Conservation (phyloP, 64 coral and sea anemone species). For the Porites australiensis region DNA sequence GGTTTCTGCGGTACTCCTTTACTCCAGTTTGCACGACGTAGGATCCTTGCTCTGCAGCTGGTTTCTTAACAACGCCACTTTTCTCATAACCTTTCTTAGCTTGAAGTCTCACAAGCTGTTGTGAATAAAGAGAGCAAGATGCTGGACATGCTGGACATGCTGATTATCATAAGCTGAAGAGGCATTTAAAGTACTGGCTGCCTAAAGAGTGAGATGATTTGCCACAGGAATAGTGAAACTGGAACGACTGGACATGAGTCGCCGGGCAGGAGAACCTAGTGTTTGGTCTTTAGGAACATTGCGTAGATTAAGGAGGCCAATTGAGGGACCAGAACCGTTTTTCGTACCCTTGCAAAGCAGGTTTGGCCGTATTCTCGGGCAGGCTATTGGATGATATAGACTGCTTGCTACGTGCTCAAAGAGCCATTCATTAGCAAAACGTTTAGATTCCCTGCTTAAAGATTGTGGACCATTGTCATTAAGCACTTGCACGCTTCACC, state of each 20-base stretch:
- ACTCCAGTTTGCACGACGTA: not conserved
- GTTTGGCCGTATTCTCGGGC: not conserved
- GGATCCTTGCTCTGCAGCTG: not conserved
- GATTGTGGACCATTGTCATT: not conserved
- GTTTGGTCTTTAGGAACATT: not conserved
- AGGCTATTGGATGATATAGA: conserved; percentile 5
- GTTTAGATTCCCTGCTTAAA: conserved; percentile 2
- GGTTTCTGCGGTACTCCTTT: conserved; percentile 9
- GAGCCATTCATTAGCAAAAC: conserved; percentile 6
- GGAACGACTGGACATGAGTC: not conserved
- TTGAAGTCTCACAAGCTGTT: not conserved
- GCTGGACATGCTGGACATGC: too few species aligned
- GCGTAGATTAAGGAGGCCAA: not conserved
- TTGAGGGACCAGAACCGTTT: not conserved
- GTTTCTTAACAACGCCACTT: not conserved
- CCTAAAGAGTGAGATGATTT: not conserved
- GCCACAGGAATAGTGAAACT: conserved; percentile 11
- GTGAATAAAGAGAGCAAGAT: not conserved
- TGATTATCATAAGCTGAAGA: too few species aligned
- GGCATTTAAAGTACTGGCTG: not conserved
- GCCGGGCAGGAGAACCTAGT: not conserved
- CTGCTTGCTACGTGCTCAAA: conserved; percentile 5
- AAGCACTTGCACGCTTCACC: not conserved
- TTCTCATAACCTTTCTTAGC: not conserved
- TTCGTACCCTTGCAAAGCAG: not conserved